Percentiles rank a stretch among this genome's conserved stretches.
These are phyloP conservation scores for Brachypteracias leptosomus DNA, from an alignment of 2,113 vertebrate species.

Conservation along the genomic window DNA sequence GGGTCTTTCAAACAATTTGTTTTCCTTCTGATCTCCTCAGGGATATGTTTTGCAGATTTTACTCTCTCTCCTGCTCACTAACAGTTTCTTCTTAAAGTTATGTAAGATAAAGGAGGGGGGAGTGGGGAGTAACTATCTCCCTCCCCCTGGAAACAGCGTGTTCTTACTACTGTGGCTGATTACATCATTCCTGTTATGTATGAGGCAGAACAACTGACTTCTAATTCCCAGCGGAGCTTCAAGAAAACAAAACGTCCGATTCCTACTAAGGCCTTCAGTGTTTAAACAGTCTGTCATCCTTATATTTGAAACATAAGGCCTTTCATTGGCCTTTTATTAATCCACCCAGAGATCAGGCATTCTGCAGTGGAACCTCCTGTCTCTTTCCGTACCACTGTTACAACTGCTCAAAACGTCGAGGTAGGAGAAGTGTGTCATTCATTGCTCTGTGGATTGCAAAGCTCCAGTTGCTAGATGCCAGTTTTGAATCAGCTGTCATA, in stretches of 20 bases:
- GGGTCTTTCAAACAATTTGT: neutral
- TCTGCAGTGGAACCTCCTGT: neutral
- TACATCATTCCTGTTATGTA: neutral
- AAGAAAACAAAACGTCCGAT: conserved; percentile 11
- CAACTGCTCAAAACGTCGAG: neutral
- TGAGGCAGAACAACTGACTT: conserved; percentile 42
- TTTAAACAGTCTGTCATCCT: neutral
- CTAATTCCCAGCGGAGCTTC: conserved; percentile 1
- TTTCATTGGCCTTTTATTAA: neutral
- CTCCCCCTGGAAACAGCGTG: neutral
- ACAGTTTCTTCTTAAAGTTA: neutral
- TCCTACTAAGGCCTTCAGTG: neutral
- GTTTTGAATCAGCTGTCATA: neutral
- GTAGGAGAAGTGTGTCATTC: neutral
- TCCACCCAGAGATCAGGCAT: neutral
- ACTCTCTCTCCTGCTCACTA: neutral
- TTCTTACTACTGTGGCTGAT: neutral
- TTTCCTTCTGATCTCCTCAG: conserved; percentile 21
- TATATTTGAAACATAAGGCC: neutral
- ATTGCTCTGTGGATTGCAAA: neutral
- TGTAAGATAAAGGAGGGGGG: neutral
- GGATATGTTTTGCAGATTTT: conserved; percentile 17
- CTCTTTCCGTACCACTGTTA: neutral
- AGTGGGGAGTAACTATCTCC: neutral
- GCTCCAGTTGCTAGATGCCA: neutral